Base-by-base conservation (phyloP, 1,140 invertebrate species). In the Papilio helenus region DNA sequence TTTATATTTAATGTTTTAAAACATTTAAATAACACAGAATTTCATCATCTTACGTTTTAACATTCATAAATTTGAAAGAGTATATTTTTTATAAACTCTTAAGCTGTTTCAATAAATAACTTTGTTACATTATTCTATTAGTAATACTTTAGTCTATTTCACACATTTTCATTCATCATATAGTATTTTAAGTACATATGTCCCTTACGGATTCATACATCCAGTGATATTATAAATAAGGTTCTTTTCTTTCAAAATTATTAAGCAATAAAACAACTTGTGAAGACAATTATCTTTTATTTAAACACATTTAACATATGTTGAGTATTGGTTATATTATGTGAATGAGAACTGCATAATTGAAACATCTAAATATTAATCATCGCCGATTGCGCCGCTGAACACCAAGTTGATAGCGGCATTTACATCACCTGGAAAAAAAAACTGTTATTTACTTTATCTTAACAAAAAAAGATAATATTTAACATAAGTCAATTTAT, bases 371-470 rank as follows among this genome's bases (percentile, higher is more conserved):
- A 46, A 26, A 46, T 42, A 20, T 82, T 84, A 92, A 76, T 93
- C 89, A 65, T 94, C 92, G 55, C 87, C 88, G 79, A 94, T 94
- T 3, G 92, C 92, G 44, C 93, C 93, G 76, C 90, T 94, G 55
- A 95, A 92, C 0, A 95, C 92, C 34, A 95, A 85, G 82, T 95
- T 94, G 34, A 95, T 94, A 10, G 94, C 94, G 34, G 91, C 90
- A 79, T 92, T 94, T 10, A 94, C 94, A 76, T 95, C 94, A 86
- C 94, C 92, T 94, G 86, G 26, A 91, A 92, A 80, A 55, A 83
- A 77, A 80, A 46, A 46, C 7, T 46, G 8, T 39, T 39, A 39
- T 0, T 39, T 8, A 39, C 34, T 39, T 39, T 39, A 39, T 39
- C 7, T 39, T 39, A 39, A 39, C 34, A 39, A 39, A 39, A n/a